A percentile compares a stretch with the other conserved stretches of the same genome.
Evolutionary conservation across 2,113 vertebrate species (phyloP).

Genomic region (Puntigrus tetrazona): DNA sequence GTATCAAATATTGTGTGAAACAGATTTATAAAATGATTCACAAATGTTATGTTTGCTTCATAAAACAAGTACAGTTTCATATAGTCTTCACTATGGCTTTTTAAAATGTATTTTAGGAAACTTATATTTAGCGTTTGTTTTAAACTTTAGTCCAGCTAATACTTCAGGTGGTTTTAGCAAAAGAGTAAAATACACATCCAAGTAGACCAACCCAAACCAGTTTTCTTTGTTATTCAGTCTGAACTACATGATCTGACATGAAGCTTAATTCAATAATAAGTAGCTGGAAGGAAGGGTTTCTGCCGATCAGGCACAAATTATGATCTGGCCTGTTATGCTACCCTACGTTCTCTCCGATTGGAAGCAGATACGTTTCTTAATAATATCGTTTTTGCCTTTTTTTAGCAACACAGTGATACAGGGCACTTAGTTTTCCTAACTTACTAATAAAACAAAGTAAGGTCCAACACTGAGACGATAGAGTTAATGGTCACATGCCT

Average conservation of each 20-base stretch:
- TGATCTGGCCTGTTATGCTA: background rate
- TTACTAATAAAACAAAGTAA: too few relatives aligned
- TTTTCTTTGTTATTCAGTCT: background rate
- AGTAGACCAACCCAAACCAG: background rate
- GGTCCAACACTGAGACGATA: background rate
- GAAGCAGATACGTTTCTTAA: background rate
- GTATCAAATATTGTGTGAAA: background rate
- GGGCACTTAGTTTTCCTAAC: background rate
- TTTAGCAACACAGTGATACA: background rate
- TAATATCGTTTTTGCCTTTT: background rate
- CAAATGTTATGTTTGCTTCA: background rate
- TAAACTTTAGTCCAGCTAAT: background rate
- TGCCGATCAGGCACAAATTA: background rate
- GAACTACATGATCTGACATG: constrained; percentile 17
- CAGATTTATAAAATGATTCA: background rate
- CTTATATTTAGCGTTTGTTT: background rate
- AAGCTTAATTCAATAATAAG: background rate
- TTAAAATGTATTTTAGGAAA: background rate
- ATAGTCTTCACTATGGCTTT: background rate
- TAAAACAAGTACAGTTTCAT: background rate
- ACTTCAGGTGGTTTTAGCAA: background rate
- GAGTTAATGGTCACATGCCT: background rate
- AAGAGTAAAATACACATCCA: background rate
- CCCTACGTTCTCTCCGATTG: background rate
- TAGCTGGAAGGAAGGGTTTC: background rate